Evolutionary conservation across 53 echinoderm and acorn worm genomes (phyloP).

Genomic region (Patiria pectinifera): DNA sequence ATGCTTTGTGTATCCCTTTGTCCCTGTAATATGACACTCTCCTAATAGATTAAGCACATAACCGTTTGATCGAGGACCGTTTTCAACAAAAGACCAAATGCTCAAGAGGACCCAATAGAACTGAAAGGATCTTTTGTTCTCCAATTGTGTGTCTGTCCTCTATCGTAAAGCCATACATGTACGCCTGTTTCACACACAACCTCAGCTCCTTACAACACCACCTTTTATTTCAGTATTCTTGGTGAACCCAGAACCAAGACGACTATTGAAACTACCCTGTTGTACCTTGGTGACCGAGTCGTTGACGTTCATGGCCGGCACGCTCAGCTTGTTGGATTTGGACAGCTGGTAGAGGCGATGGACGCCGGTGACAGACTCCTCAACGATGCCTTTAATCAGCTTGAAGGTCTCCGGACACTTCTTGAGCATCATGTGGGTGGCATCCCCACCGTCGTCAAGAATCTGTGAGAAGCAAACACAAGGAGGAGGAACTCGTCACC

Average conservation of each 20-base stretch:
- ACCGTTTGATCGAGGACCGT: no score
- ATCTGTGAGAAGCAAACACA: conserved; percentile 64
- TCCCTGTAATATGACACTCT: no score
- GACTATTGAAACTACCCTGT: background rate
- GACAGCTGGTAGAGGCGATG: conserved; percentile 98
- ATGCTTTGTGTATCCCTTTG: no score
- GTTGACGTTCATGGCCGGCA: conserved; percentile 99
- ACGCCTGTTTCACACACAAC: no score
- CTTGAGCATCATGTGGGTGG: conserved; percentile 97
- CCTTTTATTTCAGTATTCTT: no score
- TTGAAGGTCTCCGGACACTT: conserved; percentile 98
- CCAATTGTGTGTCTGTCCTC: no score
- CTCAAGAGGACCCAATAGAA: no score
- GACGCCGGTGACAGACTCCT: conserved; percentile 97
- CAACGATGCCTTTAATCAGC: conserved; percentile 96
- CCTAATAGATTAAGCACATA: no score
- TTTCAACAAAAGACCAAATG: no score
- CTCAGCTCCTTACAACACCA: no score
- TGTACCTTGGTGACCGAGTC: conserved; percentile 99
- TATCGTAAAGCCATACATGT: no score
- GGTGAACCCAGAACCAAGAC: background rate
- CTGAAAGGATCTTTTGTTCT: no score
- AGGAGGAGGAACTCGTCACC: background rate
- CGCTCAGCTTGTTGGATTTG: conserved; percentile 90
- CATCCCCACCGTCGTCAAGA: conserved; percentile 97